phyloP scores from a whole-genome alignment of 2,113 vertebrate species.

The Rissa tridactyla region DNA sequence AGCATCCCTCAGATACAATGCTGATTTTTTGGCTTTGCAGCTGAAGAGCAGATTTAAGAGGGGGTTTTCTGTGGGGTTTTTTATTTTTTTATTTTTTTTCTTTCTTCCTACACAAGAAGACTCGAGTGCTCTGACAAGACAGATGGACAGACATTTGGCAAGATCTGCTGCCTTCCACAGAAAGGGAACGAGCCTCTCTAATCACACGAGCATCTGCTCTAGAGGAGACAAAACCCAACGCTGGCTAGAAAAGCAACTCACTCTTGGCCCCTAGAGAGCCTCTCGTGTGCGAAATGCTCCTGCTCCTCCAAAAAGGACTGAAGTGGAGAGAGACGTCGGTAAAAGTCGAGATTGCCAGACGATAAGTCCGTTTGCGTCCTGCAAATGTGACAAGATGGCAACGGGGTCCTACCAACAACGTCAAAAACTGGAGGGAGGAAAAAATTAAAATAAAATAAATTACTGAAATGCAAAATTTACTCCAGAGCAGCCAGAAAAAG shows the following conservation, averaged over 20 bases:
- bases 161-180: background rate
- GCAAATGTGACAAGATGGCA: background rate
- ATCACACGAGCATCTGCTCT: background rate
- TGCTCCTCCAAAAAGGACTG: background rate
- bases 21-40: background rate
- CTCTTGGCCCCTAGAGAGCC: background rate
- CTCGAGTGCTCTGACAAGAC: background rate
- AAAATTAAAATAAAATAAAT: too few relatives aligned
- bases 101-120: background rate
- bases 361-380: too few relatives aligned
- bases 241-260: background rate
- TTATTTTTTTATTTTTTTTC: too few relatives aligned
- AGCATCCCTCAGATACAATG: background rate
- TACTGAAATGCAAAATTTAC: background rate
- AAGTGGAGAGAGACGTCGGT: accelerated
- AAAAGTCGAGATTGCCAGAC: background rate
- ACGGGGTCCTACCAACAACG: background rate
- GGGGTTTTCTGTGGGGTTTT: background rate
- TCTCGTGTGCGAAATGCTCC: background rate
- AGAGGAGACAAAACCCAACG: background rate
- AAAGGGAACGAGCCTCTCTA: background rate
- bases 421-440: background rate
- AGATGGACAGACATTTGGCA: background rate
- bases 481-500: background rate
- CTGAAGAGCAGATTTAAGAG: background rate